Conservation (phyloP, 2,113 vertebrate species). For the Tympanuchus pallidicinctus region DNA sequence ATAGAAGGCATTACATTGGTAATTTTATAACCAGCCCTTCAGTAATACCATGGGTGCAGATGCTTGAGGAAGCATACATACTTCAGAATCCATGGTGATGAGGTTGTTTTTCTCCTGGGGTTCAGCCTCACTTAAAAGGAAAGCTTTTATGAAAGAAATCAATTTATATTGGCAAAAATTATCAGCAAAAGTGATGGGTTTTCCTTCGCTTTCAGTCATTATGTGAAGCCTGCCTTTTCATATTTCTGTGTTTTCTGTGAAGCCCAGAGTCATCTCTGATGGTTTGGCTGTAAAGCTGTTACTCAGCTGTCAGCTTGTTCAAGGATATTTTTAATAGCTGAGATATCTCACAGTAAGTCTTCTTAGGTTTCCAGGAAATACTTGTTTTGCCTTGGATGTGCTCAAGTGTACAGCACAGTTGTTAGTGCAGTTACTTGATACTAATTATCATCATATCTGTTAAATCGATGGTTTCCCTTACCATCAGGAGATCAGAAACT, state of each 20-base stretch:
- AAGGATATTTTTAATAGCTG: neutral
- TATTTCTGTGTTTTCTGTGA: neutral
- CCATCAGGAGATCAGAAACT: neutral
- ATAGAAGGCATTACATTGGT: neutral
- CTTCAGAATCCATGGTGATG: neutral
- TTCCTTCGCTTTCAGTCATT: neutral
- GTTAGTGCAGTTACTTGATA: neutral
- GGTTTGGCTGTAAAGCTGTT: neutral
- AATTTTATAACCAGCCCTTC: neutral
- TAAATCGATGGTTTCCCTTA: neutral
- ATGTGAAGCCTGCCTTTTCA: neutral
- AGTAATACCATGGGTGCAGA: neutral
- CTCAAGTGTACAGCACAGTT: accelerated
- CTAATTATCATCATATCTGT: neutral
- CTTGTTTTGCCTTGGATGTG: neutral
- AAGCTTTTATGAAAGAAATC: neutral
- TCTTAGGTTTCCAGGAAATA: slow-evolving; percentile 11
- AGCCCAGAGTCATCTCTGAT: neutral
- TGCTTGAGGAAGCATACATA: accelerated
- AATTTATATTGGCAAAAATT: neutral
- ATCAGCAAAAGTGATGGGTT: neutral
- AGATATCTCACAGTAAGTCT: neutral
- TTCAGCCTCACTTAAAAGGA: neutral
- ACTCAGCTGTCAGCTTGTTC: neutral
- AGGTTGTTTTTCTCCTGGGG: neutral